phyloP scores from a whole-genome alignment of 2,113 vertebrate species.

The Zapus hudsonius region DNA sequence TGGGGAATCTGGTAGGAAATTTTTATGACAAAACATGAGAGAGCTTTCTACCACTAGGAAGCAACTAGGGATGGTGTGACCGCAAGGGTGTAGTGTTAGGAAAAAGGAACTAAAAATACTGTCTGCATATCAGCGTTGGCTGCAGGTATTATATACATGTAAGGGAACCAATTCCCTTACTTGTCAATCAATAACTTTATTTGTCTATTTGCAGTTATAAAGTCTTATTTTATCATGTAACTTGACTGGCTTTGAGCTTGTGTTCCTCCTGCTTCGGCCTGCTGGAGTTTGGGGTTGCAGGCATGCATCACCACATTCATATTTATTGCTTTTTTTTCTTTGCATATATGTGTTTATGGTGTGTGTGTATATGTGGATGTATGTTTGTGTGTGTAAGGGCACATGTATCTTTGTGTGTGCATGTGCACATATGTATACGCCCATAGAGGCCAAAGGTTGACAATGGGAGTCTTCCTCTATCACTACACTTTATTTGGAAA shows the following conservation, averaged over 20 bases:
- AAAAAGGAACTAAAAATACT: not conserved
- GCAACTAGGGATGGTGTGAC: not conserved
- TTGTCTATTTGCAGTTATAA: not conserved
- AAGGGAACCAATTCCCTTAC: not conserved
- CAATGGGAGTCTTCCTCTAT: too few species aligned
- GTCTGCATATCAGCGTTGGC: not conserved
- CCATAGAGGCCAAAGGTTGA: too few species aligned
- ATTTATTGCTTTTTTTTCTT: not conserved
- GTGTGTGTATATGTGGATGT: too few species aligned
- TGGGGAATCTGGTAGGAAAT: too few species aligned
- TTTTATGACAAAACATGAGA: not conserved
- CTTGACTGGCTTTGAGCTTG: not conserved
- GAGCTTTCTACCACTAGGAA: not conserved
- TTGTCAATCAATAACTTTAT: not conserved
- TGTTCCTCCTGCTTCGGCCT: not conserved
- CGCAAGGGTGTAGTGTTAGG: not conserved
- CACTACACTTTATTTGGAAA: too few species aligned
- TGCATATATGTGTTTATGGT: not conserved
- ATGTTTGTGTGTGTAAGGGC: too few species aligned
- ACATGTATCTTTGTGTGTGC: too few species aligned
- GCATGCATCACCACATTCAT: not conserved
- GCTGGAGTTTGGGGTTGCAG: not conserved
- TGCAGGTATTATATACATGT: not conserved
- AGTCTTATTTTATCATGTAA: not conserved
- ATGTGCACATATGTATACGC: too few species aligned